Base-by-base conservation (phyloP, 2,797 vertebrate species). In the Zenarchopterus dispar region DNA sequence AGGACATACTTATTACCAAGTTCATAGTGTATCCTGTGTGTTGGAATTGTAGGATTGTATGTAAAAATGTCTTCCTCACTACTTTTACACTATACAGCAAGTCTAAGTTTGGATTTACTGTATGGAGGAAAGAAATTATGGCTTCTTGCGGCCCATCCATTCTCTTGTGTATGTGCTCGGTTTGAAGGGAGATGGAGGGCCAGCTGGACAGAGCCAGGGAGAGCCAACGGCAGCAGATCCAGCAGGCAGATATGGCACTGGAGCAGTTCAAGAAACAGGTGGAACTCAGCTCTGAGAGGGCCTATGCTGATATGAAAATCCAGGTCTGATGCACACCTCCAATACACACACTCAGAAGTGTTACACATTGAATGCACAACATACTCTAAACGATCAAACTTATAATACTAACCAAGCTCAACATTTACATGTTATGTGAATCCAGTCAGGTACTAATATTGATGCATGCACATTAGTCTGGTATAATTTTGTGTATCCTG, bases 191-290 rank as follows among this genome's bases (percentile, higher is more conserved):
- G 81, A 95, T 93, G 90, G 95, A 96, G 77, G 94, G 94, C 80
- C 94, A 96, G 88, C 85, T 97, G 80, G 88, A 88, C 70, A 88
- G 88, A 74, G 84, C 95, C 84, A 93, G 89, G 75, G 96, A 96
- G 84, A 92, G 88, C 80, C 96, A 98, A 87, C 93, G 91, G 84
- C 84, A 91, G 82, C 95, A 97, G 89, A 93, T 94, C 81, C 96
- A 95, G 89, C 94, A 97, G 92, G 95, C 96, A 26, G 96, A 97
- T 59, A 88, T 86, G 36, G 94, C 95, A 28, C 91, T 98, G 92
- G 95, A 97, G 85, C 95, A 96, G 88, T 96, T 99, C 88, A 97
- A 95, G 93, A 95, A 93, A 81, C 95, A 97, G 91, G 95, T 96
- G 89, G 95, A 98, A 90, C 91, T 95, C 86, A 97, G 94, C 90